A percentile compares a stretch with the other conserved stretches of the same genome.
phyloP scores from a whole-genome alignment of 2,797 vertebrate species.

The Crenuchus spilurus region DNA sequence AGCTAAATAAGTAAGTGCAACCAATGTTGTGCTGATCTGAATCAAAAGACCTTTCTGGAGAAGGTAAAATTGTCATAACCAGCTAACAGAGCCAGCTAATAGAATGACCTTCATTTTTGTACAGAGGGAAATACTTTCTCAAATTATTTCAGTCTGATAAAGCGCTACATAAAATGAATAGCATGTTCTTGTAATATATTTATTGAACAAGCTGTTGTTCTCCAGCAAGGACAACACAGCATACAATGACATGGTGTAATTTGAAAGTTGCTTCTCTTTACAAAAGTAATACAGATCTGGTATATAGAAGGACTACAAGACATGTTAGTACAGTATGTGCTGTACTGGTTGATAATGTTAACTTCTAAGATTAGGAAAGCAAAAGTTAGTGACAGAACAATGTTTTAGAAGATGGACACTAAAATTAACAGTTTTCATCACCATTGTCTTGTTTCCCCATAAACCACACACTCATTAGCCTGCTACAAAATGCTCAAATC shows the following conservation, averaged over 20 bases:
- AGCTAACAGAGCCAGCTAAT: conserved; percentile 2
- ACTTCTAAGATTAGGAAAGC: no score
- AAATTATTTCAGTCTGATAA: conserved; percentile 18
- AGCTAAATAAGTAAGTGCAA: conserved; percentile 51
- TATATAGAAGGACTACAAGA: no score
- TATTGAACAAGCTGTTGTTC: background rate
- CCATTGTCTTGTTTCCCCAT: no score
- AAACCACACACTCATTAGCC: no score
- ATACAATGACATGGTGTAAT: conserved; percentile 4
- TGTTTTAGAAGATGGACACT: no score
- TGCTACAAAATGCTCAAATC: no score
- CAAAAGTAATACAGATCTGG: no score
- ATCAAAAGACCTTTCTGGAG: conserved; percentile 12
- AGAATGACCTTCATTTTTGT: conserved; percentile 41
- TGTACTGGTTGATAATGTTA: no score
- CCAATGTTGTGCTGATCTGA: conserved; percentile 28
- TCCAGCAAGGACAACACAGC: conserved; percentile 36
- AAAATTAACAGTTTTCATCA: no score
- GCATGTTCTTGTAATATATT: conserved; percentile 27
- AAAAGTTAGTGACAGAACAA: no score
- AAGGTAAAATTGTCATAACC: conserved; percentile 8
- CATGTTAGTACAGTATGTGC: no score
- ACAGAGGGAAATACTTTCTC: conserved; percentile 5
- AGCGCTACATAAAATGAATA: conserved; percentile 6
- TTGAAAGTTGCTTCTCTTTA: conserved; percentile 7